Evolutionary conservation across 1,140 invertebrate genomes (phyloP).

Genomic region (Reticulitermes speratus): DNA sequence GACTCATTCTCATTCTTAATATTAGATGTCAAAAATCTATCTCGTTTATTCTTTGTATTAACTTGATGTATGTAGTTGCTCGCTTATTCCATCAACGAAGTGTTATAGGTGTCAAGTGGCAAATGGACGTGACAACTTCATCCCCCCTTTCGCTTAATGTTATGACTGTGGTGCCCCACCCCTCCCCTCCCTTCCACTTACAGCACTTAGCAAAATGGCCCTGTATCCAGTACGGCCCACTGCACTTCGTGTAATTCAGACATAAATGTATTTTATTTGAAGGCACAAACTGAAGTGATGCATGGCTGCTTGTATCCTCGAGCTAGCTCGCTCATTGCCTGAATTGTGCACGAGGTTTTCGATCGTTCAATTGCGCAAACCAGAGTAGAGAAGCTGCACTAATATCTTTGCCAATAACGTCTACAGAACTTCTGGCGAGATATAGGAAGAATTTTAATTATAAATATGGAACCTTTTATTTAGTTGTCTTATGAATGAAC

Average conservation of each 20-base stretch:
- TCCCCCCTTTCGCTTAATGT: neutral
- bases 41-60: neutral
- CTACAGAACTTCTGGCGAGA: neutral
- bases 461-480: neutral
- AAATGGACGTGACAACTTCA: conserved; percentile 5
- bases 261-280: conserved; percentile 7
- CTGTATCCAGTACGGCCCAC: neutral
- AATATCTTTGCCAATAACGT: neutral
- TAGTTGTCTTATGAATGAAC: neutral
- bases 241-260: neutral
- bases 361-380: neutral
- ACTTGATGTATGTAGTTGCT: neutral
- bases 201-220: conserved; percentile 8
- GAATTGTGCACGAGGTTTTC: neutral
- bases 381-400: neutral
- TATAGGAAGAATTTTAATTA: neutral
- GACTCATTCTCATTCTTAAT: neutral
- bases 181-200: neutral
- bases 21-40: neutral
- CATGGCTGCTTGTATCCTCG: neutral
- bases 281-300: neutral
- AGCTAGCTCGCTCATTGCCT: neutral
- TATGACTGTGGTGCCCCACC: neutral
- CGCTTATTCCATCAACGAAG: neutral
- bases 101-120: neutral